Base-by-base conservation (phyloP, 1,140 invertebrate genomes). In the Orius insidiosus region DNA sequence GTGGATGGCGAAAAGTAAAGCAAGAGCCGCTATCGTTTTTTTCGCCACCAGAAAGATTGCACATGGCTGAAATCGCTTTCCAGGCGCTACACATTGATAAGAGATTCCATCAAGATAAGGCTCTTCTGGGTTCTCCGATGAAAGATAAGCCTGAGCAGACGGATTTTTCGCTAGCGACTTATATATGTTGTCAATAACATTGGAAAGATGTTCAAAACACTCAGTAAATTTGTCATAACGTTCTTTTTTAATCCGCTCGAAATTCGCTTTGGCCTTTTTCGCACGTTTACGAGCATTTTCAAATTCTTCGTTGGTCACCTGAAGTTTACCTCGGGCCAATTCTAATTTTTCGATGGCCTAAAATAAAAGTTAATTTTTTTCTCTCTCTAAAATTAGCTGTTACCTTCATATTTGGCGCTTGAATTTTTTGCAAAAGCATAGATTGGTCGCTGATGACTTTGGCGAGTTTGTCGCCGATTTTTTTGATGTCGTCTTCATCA, bases 61-160 rank as follows among this genome's bases (percentile, higher is more conserved):
- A 93, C 94, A 98, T 98, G 93, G 92, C 61, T 92, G 86, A 65
- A 97, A 98, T 48, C 92, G 71, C 71, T 98, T 97, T 18, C 94
- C 93, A 15, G 95, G 95, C 41, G 93, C 94, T 36, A 98, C 93
- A 69, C 94, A 98, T 70, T 97, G 97, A 65, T 97, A 98, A 64
- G 92, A 94, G 45, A 98, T 88, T 41, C 85, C 95, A 70, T 97
- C 94, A 51, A 97, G 67, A 65, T 97, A 98, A 0, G 95, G 95
- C 64, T 98, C 95, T 67, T 98, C 95, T 0, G 90, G 88, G 73
- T 98, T 98, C 67, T 97, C 92, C 5, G 94, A 86, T 30, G 87
- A 86, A 16, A 98, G 70, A 66, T 96, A 97, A 6, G 95, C 95
- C 65, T 98, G 95, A 19, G 95, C 95, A 40, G 89, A 93, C 59